phyloP scores from a whole-genome alignment of 2,113 vertebrate species.

The Oceanodroma tethys region DNA sequence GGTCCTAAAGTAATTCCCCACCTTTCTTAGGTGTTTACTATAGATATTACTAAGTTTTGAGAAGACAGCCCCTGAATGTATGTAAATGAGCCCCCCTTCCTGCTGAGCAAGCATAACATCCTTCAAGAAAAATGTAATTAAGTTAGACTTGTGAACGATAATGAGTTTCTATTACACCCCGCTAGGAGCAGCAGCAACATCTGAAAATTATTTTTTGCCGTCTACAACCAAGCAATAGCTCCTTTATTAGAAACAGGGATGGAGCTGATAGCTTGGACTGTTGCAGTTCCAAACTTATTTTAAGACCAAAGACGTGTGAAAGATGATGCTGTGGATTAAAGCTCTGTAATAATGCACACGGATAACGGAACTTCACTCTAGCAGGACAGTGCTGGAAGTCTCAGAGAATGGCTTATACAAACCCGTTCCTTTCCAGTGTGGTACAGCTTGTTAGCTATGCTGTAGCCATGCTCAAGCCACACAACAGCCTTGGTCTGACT shows the following conservation, averaged over 20 bases:
- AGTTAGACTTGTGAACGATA: constrained; percentile 59
- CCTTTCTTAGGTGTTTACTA: neutral
- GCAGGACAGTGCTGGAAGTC: neutral
- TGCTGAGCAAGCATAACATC: constrained; percentile 21
- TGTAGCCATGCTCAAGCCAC: neutral
- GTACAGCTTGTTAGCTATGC: neutral
- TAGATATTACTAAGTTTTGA: constrained; percentile 7
- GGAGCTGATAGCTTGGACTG: neutral
- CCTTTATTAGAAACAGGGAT: neutral
- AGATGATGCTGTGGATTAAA: neutral
- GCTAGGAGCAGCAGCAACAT: constrained; percentile 54
- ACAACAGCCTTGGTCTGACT: neutral
- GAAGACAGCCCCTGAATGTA: neutral
- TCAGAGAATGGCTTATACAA: neutral
- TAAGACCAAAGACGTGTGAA: neutral
- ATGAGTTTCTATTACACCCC: constrained; percentile 62
- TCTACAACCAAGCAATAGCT: constrained; percentile 11
- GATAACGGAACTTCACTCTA: neutral
- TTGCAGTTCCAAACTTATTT: neutral
- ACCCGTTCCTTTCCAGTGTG: neutral
- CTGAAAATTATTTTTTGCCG: constrained; percentile 31
- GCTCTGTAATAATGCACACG: neutral
- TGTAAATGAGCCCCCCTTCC: constrained; percentile 30
- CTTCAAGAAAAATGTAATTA: constrained; percentile 64
- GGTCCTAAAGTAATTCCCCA: neutral